A percentile compares a stretch with the other conserved stretches of the same genome.
Conservation (phyloP, 2,888 invertebrate species). For the Gerris lacustris region DNA sequence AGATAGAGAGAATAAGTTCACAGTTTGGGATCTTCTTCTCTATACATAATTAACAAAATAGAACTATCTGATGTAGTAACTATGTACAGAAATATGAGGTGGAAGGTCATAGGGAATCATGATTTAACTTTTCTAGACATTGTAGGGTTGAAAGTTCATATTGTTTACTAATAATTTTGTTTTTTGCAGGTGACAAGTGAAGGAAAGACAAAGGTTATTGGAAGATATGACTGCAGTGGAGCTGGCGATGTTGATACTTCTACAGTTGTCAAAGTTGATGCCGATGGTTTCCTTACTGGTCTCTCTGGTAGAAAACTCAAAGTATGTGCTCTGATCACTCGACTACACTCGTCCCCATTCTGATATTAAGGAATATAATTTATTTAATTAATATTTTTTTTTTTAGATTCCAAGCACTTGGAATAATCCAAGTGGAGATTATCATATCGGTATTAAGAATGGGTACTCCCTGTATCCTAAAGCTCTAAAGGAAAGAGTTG, state of each 20-base stretch:
- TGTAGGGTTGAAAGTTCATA: too few species aligned
- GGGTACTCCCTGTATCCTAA: slow-evolving; percentile 78
- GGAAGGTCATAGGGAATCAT: too few species aligned
- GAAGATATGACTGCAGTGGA: slow-evolving; percentile 89
- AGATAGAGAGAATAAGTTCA: too few species aligned
- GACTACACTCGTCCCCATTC: too few species aligned
- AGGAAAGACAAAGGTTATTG: slow-evolving; percentile 84
- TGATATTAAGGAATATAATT: background rate
- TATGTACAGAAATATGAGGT: too few species aligned
- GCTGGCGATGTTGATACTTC: slow-evolving; percentile 93
- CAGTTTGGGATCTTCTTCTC: too few species aligned
- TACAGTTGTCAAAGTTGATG: slow-evolving; percentile 49
- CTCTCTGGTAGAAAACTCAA: slow-evolving; percentile 77
- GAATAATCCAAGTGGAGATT: slow-evolving; percentile 73
- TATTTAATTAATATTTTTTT: slow-evolving; percentile 22
- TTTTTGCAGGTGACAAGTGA: slow-evolving; percentile 61
- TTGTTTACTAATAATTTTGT: too few species aligned
- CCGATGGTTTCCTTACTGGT: slow-evolving; percentile 62
- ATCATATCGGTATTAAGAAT: slow-evolving; percentile 75
- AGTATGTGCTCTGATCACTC: slow-evolving; percentile 44
- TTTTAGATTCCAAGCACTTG: slow-evolving; percentile 64
- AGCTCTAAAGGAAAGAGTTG: slow-evolving; percentile 66
- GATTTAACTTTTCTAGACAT: too few species aligned
- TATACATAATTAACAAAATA: too few species aligned
- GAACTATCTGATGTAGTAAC: too few species aligned